Percentiles rank a stretch among this genome's conserved stretches.
phyloP scores from a whole-genome alignment of 1,140 invertebrate genomes.

The Trachymyrmex septentrionalis region DNA sequence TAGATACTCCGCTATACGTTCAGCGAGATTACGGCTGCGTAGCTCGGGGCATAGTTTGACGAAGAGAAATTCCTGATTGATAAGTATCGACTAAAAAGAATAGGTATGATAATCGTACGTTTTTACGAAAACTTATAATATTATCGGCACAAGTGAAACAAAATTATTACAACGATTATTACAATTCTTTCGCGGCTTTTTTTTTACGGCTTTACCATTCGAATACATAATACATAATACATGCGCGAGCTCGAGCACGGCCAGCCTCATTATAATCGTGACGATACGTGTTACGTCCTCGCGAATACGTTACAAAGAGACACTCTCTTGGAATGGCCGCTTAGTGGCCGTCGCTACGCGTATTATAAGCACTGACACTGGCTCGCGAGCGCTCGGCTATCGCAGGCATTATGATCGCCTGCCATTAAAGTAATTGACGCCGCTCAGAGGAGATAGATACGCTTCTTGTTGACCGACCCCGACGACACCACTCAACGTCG shows the following conservation, averaged over 20 bases:
- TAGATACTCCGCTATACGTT: background rate
- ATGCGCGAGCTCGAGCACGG: background rate
- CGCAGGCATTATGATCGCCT: constrained; percentile 68
- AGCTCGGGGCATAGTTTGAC: constrained; percentile 8
- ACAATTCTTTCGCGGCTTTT: too few species aligned
- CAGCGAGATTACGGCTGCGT: background rate
- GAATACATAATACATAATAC: background rate
- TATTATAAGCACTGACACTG: constrained; percentile 66
- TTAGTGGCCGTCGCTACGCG: constrained; percentile 47
- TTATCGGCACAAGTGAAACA: constrained; percentile 5
- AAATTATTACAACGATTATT: constrained; percentile 50
- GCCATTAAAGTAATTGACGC: constrained; percentile 74
- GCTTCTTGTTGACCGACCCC: constrained; percentile 71
- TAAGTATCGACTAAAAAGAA: constrained; percentile 37
- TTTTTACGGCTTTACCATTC: background rate
- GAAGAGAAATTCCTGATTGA: constrained; percentile 25
- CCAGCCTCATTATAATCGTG: constrained; percentile 29
- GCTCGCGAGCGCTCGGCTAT: constrained; percentile 49
- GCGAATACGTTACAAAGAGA: constrained; percentile 51
- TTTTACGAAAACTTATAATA: constrained; percentile 3
- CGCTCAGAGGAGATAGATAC: constrained; percentile 69
- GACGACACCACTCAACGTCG: constrained; percentile 58
- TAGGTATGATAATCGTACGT: constrained; percentile 13
- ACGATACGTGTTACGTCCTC: constrained; percentile 34
- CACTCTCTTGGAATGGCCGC: constrained; percentile 35